Base-by-base conservation (phyloP, 2,888 invertebrate species). In the Pinctada fucata region DNA sequence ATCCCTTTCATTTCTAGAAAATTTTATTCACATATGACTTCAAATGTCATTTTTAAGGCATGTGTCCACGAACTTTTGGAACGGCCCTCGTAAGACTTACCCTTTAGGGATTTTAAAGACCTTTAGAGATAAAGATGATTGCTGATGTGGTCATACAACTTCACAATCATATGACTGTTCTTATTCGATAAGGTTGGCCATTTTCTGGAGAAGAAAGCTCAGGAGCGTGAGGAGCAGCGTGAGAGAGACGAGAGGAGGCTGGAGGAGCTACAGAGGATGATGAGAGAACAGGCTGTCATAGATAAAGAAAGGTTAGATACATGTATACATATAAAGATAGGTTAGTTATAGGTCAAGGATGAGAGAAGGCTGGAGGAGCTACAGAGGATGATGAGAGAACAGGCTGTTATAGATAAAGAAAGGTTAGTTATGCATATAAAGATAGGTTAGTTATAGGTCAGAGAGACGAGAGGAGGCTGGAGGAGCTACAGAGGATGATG, bases 201-300 rank as follows among this genome's bases (percentile, higher is more conserved):
- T 8, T 88, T 83, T 75, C 85, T 86, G 80, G 82, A 85, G 64
- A 85, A 87, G 48, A 85, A 81, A 75, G 81, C 84, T 16, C 76
- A 81, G 67, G 80, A 82, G 69, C 78, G 76, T 71, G 74, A 83
- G 70, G 72, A 80, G 67, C 80, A 83, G 68, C 88, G 87, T 72
- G 89, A 87, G 13, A 78, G 78, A 58, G 84, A 88, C 45, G 76
- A 75, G 75, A 70, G 77, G 63, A 84, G 89, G 51, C 78, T 90
- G 58, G 88, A 90, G 71, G 90, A 88, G 64, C 80, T 92, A 72
- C 84, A 88, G 72, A 73, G 76, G 48, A 73, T 81, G 31, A 83
- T 91, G 65, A 89, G 83, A 51, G 89, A 91, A 80, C 92, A 92
- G 76, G 91, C 91, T 3, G 82, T 84, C 8, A 84, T 85, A 75